Evolutionary conservation across 2,888 invertebrate genomes (phyloP), one percentile per base, ranked within the genome.

Genomic region (Patella ulyssiponensis): DNA sequence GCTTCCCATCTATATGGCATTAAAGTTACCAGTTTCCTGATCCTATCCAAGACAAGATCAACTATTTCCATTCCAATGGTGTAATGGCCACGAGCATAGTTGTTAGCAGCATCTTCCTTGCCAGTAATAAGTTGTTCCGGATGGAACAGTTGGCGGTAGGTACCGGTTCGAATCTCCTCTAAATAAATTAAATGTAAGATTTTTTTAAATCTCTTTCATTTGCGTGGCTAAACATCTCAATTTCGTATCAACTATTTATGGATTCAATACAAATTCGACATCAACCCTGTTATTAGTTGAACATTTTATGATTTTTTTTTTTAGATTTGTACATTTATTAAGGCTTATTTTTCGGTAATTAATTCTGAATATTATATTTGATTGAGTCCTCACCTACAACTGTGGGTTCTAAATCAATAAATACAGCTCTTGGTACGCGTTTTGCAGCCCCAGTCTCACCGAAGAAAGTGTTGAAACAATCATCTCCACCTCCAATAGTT

Each of bases 361-460:
- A 17, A 17, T 56, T 56, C 56, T 0, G 4, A 56, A 56, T 5
- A 17, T 58, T 58, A 17, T 15, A 58, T n/a, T 14, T n/a, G 9
- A 58, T 7, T n/a, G 1, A n/a, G 2, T 73, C 15, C 74, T n/a
- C 58, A 94, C 95, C 96, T 84, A 98, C 96, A 89, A 98, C 98
- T 84, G 98, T 98, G 81, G 98, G 98, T 92, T 98, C 98, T 92
- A 98, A 93, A 92, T 98, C 98, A 14, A 98, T 97, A 90, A 98
- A 98, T 79, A 98, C 96, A 96, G 90, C 89, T 86, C 98, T 94
- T 71, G 98, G 98, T 15, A 98, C 98, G 91, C 98, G 97, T 91
- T 98, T 98, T 89, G 98, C 98, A 64, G 97, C 96, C 72, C 97
- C 97, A 80, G 97, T 98, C 93, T 98, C 97, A 78, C 91, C 90